phyloP scores from a whole-genome alignment of 23 tunicate species.

The Botrylloides violaceus region DNA sequence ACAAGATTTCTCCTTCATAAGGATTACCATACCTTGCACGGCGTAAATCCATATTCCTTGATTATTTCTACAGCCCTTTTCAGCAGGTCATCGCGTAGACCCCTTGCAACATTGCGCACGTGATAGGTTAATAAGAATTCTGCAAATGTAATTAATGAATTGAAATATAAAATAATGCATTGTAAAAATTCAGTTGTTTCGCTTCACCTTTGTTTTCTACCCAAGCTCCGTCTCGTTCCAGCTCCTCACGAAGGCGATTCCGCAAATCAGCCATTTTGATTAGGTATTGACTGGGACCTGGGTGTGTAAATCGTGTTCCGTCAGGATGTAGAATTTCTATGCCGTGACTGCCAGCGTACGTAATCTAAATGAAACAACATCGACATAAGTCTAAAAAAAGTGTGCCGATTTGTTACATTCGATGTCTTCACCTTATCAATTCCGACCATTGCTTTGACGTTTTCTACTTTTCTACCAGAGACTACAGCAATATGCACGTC shows the following conservation, averaged over 20 bases:
- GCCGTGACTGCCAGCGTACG: conserved; percentile 27
- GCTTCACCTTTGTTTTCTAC: conserved; percentile 23
- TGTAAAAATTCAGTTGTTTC: not conserved
- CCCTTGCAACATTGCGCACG: conserved; percentile 4
- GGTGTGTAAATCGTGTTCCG: conserved; percentile 24
- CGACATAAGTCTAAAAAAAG: too few species aligned
- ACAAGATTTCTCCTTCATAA: too few species aligned
- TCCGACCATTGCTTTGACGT: conserved; percentile 26
- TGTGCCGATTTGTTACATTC: too few species aligned
- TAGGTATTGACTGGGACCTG: conserved; percentile 18
- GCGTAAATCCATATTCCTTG: conserved; percentile 12
- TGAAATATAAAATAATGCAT: not conserved
- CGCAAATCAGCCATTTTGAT: not conserved
- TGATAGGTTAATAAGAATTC: conserved; percentile 21
- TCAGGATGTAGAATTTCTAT: conserved; percentile 17
- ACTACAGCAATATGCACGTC: conserved; percentile 28
- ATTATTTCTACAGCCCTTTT: not conserved
- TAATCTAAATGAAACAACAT: not conserved
- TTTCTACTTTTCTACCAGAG: conserved; percentile 26
- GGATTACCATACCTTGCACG: conserved; percentile 23
- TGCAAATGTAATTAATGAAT: not conserved
- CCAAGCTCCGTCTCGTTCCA: conserved; percentile 26
- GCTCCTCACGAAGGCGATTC: not conserved
- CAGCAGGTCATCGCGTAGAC: conserved; percentile 4
- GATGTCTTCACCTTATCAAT: conserved; percentile 31